Percentiles rank a stretch among this genome's conserved stretches.
phyloP scores from a whole-genome alignment of 1,140 invertebrate species.

The Drosophila guanche region DNA sequence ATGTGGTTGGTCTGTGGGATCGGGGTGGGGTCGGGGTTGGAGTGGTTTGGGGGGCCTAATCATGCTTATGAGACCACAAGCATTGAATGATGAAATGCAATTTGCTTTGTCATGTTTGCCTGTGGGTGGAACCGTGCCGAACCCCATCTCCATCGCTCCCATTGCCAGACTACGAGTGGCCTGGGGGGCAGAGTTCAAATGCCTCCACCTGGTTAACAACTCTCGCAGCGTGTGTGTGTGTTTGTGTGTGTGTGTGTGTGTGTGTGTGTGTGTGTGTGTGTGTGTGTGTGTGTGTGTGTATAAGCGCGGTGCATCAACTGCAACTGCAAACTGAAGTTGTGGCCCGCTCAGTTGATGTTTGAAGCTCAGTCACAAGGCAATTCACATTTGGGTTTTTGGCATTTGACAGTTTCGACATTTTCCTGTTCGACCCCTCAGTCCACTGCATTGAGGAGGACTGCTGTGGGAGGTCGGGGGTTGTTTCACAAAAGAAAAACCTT shows the following conservation, averaged over 20 bases:
- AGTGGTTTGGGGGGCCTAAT: conserved; percentile 41
- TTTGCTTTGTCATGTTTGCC: conserved; percentile 68
- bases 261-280: not conserved
- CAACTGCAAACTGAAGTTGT: conserved; percentile 27
- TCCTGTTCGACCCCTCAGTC: conserved; percentile 16
- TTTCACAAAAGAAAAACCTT: conserved; percentile 49
- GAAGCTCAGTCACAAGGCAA: conserved; percentile 27
- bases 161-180: conserved; percentile 26
- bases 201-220: conserved; percentile 41
- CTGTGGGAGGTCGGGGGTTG: not conserved
- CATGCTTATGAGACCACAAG: conserved; percentile 44
- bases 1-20: conserved; percentile 24
- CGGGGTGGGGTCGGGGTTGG: not conserved
- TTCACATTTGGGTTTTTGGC: conserved; percentile 78
- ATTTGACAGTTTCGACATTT: conserved; percentile 81
- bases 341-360: conserved; percentile 13
- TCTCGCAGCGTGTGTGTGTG: conserved; percentile 8
- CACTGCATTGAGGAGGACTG: conserved; percentile 43
- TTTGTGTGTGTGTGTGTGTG: not conserved
- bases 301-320: conserved; percentile 10
- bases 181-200: conserved; percentile 41
- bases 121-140: conserved; percentile 14
- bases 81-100: conserved; percentile 45
- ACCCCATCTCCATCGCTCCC: conserved; percentile 1
- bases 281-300: not conserved